These are phyloP conservation scores for Caloenas nicobarica DNA, from an alignment of 2,113 vertebrate genomes.

Conservation along the genomic window DNA sequence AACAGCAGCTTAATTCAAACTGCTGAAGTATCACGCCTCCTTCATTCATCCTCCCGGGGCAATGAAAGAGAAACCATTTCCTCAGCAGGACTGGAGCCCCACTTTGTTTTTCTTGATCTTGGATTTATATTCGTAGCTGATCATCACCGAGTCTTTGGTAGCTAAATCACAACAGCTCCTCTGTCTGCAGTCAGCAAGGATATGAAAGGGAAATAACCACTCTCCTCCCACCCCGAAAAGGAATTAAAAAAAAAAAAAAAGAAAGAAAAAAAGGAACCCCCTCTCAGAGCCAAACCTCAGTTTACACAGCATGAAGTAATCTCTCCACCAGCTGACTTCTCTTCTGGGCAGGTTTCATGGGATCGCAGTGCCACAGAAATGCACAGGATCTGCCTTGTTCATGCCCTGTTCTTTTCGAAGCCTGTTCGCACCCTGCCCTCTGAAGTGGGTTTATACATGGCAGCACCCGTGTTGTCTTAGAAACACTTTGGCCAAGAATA, in stretches of 20 bases:
- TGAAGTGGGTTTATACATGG: neutral
- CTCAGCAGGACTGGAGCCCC: rapidly evolving
- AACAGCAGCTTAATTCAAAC: neutral
- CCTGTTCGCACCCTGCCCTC: neutral
- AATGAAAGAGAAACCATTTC: neutral
- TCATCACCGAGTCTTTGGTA: neutral
- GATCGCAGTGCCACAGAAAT: neutral
- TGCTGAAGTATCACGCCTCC: rapidly evolving
- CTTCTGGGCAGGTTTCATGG: neutral
- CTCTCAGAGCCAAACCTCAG: neutral
- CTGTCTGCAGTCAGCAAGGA: neutral
- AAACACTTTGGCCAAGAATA: conserved; percentile 28
- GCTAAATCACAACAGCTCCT: conserved; percentile 10
- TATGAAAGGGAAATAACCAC: neutral
- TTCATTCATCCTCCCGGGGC: neutral
- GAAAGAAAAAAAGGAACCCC: neutral
- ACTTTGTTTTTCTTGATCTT: neutral
- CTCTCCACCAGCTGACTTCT: neutral
- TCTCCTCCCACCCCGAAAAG: neutral
- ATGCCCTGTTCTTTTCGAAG: neutral
- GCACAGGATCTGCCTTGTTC: neutral
- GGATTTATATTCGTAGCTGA: neutral
- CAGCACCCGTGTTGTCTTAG: conserved; percentile 24
- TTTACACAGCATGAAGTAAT: neutral
- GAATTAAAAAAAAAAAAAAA: too few relatives aligned